Evolutionary conservation across 2,797 vertebrate species (phyloP), one percentile per base, ranked within the genome.

Genomic region (Sorex maritimensis): DNA sequence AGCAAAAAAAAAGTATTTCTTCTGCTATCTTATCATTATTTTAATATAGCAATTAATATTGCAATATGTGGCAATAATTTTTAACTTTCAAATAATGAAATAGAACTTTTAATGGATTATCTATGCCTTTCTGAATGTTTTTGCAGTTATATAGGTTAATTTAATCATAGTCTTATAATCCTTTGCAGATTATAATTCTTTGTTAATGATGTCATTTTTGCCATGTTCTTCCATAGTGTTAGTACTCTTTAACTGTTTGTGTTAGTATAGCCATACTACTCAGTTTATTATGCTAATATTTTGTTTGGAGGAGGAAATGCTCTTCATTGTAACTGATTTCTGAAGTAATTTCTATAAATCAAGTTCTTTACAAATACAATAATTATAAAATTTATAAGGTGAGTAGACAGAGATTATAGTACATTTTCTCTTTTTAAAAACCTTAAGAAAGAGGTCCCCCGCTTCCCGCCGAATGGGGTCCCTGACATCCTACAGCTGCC

Each of bases 131-230:
- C 65, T 93, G 26, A 68, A 11, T 44, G 7, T 44, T 44, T 44
- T 44, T 44, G 41, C 41, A 44, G 7, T 44, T 44, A 34, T 34
- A 34, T 34, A 34, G 1, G 34, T 34, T 34, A 34, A 34, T 34
- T 34, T 34, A 34, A 34, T 78, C 14, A 15, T 11, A 75, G n/a
- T 55, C 65, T 78, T 75, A 49, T 17, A 90, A 82, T 82, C 15
- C 21, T 89, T 72, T 82, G 13, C 6, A 92, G 5, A 94, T 84
- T 93, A 88, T 46, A 88, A 30, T 84, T 67, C 19, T 86, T 88
- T 92, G 6, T 6, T 73, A 94, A 34, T 83, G 26, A 28, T 88
- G 73, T 80, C 4, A 3, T 23, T 89, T 88, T 83, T 28, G 9
- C 77, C 7, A 65, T 58, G 3, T 71, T 86, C 28, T 90, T 82